Conservation (phyloP, 2,888 invertebrate genomes). For the Tupiocoris notatus region DNA sequence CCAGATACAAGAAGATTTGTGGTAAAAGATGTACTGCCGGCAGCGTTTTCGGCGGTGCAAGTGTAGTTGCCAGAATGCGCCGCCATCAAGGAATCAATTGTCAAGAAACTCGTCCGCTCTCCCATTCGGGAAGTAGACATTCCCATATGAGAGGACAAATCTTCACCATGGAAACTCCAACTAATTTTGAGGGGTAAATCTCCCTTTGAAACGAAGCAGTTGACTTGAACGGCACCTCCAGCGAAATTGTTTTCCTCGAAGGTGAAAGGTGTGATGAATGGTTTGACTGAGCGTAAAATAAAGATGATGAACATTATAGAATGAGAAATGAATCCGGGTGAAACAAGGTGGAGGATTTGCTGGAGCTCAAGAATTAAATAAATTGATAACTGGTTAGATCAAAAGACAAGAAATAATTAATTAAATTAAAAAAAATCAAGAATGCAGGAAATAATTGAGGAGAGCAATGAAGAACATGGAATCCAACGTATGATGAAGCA, state of each 20-base stretch:
- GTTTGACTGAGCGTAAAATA: constrained; percentile 62
- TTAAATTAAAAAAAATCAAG: too few relatives aligned
- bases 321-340: too few relatives aligned
- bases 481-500: too few relatives aligned
- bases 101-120: constrained; percentile 55
- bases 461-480: too few relatives aligned
- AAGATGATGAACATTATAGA: too few relatives aligned
- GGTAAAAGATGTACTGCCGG: constrained; percentile 67
- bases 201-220: constrained; percentile 64
- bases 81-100: constrained; percentile 67
- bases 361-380: too few relatives aligned
- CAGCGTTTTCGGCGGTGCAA: constrained; percentile 71
- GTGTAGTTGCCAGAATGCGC: constrained; percentile 74
- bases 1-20: constrained; percentile 64
- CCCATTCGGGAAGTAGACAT: constrained; percentile 47
- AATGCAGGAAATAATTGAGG: too few relatives aligned
- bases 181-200: constrained; percentile 60
- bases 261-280: constrained; percentile 77
- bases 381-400: too few relatives aligned
- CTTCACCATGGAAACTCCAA: constrained; percentile 59
- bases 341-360: too few relatives aligned
- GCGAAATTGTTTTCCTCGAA: constrained; percentile 72
- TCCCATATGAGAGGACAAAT: constrained; percentile 49
- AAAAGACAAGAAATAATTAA: too few relatives aligned
- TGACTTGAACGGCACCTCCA: constrained; percentile 75